Base-by-base conservation (phyloP, 2,113 vertebrate genomes). In the Polypterus bichir region DNA sequence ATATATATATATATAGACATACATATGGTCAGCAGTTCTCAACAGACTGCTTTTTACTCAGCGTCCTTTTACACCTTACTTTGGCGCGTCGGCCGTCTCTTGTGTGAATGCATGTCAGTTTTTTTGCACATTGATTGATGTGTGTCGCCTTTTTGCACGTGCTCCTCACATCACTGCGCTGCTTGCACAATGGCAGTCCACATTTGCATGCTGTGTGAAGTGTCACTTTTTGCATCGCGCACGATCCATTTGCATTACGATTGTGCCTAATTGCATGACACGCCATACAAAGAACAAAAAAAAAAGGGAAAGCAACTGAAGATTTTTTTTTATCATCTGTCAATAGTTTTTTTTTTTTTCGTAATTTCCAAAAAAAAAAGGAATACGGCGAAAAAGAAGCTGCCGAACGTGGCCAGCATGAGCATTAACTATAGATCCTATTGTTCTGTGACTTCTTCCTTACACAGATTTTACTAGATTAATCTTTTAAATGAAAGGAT, bases 231-330 rank as follows among this genome's bases (percentile, higher is more conserved):
- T 57, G 56, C 6, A 27, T 11, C 46, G 56, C 27, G 27, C 56
- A 57, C 56, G 3, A 57, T 57, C 27, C 27, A 57, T 57, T 57
- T 5, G 56, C 56, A 57, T 57, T 57, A 44, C 27, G 56, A 57
- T 57, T 57, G 56, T 44, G 3, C 27, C 56, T 57, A 57, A 57
- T 44, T 57, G 56, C 56, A 57, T 44, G 56, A 57, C 56, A 57
- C 9, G 27, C 56, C 27, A 27, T 44, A 57, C 9, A 27, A 57
- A 51, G 9, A 51, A 51, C 6, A 9, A 51, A 9, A 51, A 51
- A 51, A 51, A 51, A 9, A 51, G 9, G 56, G 46, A 57, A 1
- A 44, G 27, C n/a, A 57, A 57, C 56, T 57, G 56, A 44, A 57
- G 56, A 57, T 6, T 57, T 11, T 45, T 57, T 57, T 57, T 57